A percentile compares a stretch with the other conserved stretches of the same genome.
Evolutionary conservation across 2,113 vertebrate species (phyloP).

Genomic region (Scomber colias): DNA sequence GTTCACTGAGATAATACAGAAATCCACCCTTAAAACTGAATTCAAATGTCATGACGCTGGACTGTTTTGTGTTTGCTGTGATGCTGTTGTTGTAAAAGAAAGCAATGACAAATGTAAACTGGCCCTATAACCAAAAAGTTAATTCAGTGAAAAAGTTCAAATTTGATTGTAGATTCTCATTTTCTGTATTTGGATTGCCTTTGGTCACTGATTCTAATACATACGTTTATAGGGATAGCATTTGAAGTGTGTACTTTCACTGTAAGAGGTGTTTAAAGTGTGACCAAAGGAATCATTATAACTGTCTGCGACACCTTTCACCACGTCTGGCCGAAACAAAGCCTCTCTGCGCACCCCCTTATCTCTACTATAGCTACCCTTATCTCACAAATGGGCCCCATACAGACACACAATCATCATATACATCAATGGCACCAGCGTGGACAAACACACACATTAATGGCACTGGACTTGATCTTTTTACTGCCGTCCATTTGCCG

Average conservation of each 20-base stretch:
- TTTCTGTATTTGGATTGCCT: not conserved
- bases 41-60: not conserved
- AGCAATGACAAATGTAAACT: not conserved
- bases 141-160: not conserved
- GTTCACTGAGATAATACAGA: not conserved
- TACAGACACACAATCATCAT: conserved; percentile 68
- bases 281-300: conserved; percentile 58
- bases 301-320: conserved; percentile 55
- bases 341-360: conserved; percentile 55
- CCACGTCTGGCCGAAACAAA: conserved; percentile 68
- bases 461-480: conserved; percentile 75
- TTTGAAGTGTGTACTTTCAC: conserved; percentile 17
- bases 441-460: conserved; percentile 66
- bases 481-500: conserved; percentile 67
- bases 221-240: not conserved
- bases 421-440: conserved; percentile 63
- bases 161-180: not conserved
- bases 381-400: conserved; percentile 73
- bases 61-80: not conserved
- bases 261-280: conserved; percentile 50
- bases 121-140: not conserved
- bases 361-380: conserved; percentile 62
- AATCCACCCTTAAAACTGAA: not conserved
- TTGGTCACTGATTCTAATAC: not conserved
- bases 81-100: no score